Conservation (phyloP, 2,888 invertebrate species). For the Pomacea canaliculata region DNA sequence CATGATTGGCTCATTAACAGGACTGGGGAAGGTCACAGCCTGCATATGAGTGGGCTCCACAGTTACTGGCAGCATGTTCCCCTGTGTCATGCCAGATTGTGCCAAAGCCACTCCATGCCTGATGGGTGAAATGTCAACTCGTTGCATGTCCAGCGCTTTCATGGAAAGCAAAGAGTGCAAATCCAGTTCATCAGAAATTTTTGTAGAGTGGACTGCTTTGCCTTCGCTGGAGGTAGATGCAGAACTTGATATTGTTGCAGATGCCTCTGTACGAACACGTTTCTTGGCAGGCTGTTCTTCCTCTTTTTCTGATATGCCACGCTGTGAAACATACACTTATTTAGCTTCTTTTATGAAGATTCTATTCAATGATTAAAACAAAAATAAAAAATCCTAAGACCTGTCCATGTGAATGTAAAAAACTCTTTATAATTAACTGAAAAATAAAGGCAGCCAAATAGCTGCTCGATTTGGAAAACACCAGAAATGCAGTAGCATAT, state of each 20-base stretch:
- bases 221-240: constrained; percentile 30
- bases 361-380: too few species aligned
- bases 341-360: too few species aligned
- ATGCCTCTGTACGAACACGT: constrained; percentile 34
- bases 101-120: too few species aligned
- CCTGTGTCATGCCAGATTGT: not conserved
- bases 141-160: too few species aligned
- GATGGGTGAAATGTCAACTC: not conserved
- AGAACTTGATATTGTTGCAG: constrained; percentile 36
- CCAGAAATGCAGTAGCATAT: too few species aligned
- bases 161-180: not conserved
- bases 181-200: not conserved
- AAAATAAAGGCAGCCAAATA: too few species aligned
- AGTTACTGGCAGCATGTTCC: too few species aligned
- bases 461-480: too few species aligned
- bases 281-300: constrained; percentile 37
- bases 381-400: too few species aligned
- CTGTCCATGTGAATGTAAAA: too few species aligned
- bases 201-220: not conserved
- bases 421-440: too few species aligned
- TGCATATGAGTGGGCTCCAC: constrained; percentile 10
- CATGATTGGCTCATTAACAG: not conserved
- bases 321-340: not conserved
- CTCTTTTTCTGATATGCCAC: constrained; percentile 38
- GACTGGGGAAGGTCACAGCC: constrained; percentile 29